Evolutionary conservation across 2,797 vertebrate species (phyloP), one percentile per base, ranked within the genome.

Genomic region (Ctenopoma multispine): DNA sequence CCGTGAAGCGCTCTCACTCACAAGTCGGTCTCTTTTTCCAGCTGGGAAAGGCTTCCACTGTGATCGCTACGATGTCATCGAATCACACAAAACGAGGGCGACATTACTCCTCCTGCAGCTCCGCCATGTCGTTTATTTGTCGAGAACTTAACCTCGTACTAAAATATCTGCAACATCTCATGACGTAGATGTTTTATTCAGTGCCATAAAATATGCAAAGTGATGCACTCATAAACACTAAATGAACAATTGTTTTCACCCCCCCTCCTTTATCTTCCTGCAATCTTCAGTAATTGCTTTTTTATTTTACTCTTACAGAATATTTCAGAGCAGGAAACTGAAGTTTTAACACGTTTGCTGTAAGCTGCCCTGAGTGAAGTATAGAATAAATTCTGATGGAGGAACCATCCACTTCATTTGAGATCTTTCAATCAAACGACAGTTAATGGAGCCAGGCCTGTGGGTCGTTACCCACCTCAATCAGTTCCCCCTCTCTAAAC

Each of bases 141-240:
- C 23, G 1, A 51, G 40, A 57, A 75, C 81, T 77, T 81, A 88
- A 79, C 80, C 58, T 79, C 79, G 70, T 57, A 69, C 68, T 82
- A 81, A 83, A 84, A 77, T 14, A 84, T 75, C 73, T 72, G 69
- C 79, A 50, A 51, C 77, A 34, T 80, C 79, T 75, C 51, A 38
- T 27, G 2, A 40, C 43, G 3, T 13, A 7, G 58, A 74, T 64
- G 64, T 85, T 84, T 86, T 69, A 69, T 85, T 80, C 80, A 88
- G 88, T 87, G 90, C 85, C 90, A 84, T 79, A 48, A 89, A 82
- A 91, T 92, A 94, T 94, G 93, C 93, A 94, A 93, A 87, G 69
- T 54, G 72, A 69, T 43, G 40, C 84, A 66, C 4, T 27, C 53
- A 57, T 70, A 61, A 84, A 83, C 68, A 74, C 73, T 68, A 66